These are phyloP conservation scores for Cerceris rybyensis DNA, from an alignment of 2,888 invertebrate species.

Conservation along the genomic window DNA sequence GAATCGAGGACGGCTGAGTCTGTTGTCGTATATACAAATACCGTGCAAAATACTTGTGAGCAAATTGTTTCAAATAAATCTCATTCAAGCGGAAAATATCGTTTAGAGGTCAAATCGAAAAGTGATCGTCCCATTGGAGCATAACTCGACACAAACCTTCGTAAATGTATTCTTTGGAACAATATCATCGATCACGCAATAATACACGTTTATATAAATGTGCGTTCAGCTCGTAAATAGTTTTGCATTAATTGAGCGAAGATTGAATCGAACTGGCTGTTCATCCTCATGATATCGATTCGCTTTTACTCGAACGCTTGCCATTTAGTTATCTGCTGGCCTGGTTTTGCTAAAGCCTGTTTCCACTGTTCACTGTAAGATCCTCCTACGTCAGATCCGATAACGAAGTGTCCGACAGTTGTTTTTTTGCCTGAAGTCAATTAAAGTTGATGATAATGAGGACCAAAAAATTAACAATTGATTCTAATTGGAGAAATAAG, in stretches of 20 bases:
- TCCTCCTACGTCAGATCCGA: conserved; percentile 84
- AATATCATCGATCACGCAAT: conserved; percentile 47
- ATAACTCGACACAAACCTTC: neutral
- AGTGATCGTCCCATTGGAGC: no score
- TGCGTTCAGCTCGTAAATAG: conserved; percentile 21
- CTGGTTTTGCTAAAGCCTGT: conserved; percentile 82
- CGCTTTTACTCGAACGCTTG: conserved; percentile 75
- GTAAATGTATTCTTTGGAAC: conserved; percentile 44
- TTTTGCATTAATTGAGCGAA: conserved; percentile 24
- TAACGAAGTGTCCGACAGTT: conserved; percentile 86
- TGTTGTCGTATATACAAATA: conserved; percentile 36
- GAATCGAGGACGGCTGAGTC: conserved; percentile 47
- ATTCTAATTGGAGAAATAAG: neutral
- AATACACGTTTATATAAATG: conserved; percentile 38
- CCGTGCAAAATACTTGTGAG: conserved; percentile 18
- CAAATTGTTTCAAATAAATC: neutral
- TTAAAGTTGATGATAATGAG: neutral
- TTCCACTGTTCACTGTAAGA: conserved; percentile 85
- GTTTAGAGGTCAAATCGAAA: no score
- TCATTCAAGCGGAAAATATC: no score
- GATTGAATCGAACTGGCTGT: neutral
- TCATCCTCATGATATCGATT: conserved; percentile 3
- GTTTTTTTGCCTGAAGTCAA: conserved; percentile 84
- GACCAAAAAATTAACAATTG: neutral
- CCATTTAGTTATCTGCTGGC: conserved; percentile 78